Percentiles rank a stretch among this genome's conserved stretches.
phyloP scores from a whole-genome alignment of 2,888 invertebrate genomes.

The Polia nebulosa region DNA sequence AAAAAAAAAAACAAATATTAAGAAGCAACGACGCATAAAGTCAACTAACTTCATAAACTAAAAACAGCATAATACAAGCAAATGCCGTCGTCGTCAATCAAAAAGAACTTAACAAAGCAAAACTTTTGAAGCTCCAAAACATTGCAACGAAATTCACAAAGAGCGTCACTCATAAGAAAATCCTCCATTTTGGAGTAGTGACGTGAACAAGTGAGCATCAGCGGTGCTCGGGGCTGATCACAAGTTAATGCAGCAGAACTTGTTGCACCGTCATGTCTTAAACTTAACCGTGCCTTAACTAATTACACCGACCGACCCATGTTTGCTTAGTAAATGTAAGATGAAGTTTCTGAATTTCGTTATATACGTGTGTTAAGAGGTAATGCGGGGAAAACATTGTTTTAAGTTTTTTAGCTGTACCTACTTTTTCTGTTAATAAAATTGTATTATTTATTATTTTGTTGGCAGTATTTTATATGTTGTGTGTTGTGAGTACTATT shows the following conservation, averaged over 20 bases:
- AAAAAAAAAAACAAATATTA: too few relatives aligned
- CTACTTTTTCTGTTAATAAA: too few relatives aligned
- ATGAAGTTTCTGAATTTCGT: slow-evolving; percentile 57
- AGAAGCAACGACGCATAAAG: background rate
- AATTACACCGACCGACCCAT: slow-evolving; percentile 75
- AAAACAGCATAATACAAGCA: slow-evolving; percentile 25
- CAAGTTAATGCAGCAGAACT: slow-evolving; percentile 77
- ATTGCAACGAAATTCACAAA: slow-evolving; percentile 37
- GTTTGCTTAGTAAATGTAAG: slow-evolving; percentile 73
- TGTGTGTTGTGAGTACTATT: background rate
- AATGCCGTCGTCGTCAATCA: slow-evolving; percentile 21
- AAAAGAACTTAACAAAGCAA: slow-evolving; percentile 24
- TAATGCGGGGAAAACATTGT: slow-evolving; percentile 11
- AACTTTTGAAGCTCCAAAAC: slow-evolving; percentile 26
- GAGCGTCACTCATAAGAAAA: slow-evolving; percentile 43
- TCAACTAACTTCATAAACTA: background rate
- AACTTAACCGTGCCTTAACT: slow-evolving; percentile 74
- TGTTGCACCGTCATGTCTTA: slow-evolving; percentile 77
- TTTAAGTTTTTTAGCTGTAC: too few relatives aligned
- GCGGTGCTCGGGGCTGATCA: slow-evolving; percentile 75
- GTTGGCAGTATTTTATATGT: background rate
- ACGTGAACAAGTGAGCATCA: slow-evolving; percentile 60
- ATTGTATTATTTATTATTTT: too few relatives aligned
- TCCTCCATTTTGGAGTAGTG: slow-evolving; percentile 32
- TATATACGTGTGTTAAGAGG: slow-evolving; percentile 37